phyloP scores from a whole-genome alignment of 2,888 invertebrate species.

The Microplitis deprimator region DNA sequence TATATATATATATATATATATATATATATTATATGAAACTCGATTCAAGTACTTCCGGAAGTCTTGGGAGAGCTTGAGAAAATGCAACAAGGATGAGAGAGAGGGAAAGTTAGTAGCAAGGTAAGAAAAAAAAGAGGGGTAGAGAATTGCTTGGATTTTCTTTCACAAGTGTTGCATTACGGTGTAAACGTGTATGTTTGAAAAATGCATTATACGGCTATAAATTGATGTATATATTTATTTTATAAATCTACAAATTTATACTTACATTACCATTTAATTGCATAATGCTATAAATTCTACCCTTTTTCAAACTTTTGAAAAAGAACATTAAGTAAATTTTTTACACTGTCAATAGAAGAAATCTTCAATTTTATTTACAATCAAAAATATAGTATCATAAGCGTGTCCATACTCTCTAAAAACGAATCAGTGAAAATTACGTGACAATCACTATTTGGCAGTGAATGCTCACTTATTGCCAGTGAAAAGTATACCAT shows the following conservation, averaged over 20 bases:
- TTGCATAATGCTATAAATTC: no score
- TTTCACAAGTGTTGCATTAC: slow-evolving; percentile 23
- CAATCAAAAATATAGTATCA: no score
- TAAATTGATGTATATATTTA: not conserved
- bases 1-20: slow-evolving; percentile 3
- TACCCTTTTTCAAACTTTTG: no score
- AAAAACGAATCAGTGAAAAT: no score
- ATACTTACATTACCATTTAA: not conserved
- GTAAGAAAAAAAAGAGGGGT: not conserved
- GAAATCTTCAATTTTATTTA: no score
- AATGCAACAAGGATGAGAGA: not conserved
- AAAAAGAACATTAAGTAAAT: no score
- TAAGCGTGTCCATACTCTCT: no score
- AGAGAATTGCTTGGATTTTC: slow-evolving; percentile 13
- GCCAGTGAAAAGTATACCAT: no score
- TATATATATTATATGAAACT: slow-evolving; percentile 29
- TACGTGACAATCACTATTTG: no score
- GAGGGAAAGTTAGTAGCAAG: not conserved
- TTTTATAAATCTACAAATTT: not conserved
- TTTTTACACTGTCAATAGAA: no score
- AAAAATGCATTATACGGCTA: not conserved
- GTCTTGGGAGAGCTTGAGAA: not conserved
- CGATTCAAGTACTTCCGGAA: slow-evolving; percentile 30
- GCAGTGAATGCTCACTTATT: no score
- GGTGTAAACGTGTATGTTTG: slow-evolving; percentile 14